phyloP scores from a whole-genome alignment of 2,888 invertebrate genomes.

The Noctua janthina region DNA sequence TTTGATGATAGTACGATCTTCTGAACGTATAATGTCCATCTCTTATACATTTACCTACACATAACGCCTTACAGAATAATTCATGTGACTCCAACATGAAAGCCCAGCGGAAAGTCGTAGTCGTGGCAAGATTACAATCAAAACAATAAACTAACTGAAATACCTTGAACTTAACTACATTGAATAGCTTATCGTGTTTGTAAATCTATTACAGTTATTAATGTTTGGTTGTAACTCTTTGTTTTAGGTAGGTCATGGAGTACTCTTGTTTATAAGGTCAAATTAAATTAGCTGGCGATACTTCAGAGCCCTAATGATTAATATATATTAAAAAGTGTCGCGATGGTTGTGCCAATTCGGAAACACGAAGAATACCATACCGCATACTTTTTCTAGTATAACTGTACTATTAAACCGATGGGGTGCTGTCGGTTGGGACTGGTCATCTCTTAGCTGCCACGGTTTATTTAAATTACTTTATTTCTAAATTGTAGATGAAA shows the following conservation, averaged over 20 bases:
- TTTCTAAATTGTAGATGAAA: too few relatives aligned
- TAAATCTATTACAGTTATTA: slow-evolving; percentile 32
- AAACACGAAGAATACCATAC: too few relatives aligned
- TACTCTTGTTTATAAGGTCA: neutral
- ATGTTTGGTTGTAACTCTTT: slow-evolving; percentile 13
- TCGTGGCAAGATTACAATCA: slow-evolving; percentile 43
- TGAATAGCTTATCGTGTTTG: slow-evolving; percentile 42
- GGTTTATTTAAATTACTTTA: too few relatives aligned
- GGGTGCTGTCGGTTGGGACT: too few relatives aligned
- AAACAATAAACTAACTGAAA: slow-evolving; percentile 44
- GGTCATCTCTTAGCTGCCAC: too few relatives aligned
- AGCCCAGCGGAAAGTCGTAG: slow-evolving; percentile 13
- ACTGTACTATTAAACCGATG: too few relatives aligned
- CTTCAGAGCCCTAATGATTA: neutral
- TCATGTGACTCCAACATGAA: slow-evolving; percentile 39
- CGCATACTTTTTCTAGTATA: too few relatives aligned
- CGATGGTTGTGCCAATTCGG: too few relatives aligned
- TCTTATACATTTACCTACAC: neutral
- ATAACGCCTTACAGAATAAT: slow-evolving; percentile 15
- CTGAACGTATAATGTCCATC: neutral
- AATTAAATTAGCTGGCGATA: neutral
- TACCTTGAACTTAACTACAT: slow-evolving; percentile 47
- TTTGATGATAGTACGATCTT: neutral
- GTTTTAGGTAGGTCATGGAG: neutral
- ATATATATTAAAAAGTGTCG: neutral